These are phyloP conservation scores for Porites rus DNA, from an alignment of 92 coral and sea anemone species.

Conservation along the genomic window DNA sequence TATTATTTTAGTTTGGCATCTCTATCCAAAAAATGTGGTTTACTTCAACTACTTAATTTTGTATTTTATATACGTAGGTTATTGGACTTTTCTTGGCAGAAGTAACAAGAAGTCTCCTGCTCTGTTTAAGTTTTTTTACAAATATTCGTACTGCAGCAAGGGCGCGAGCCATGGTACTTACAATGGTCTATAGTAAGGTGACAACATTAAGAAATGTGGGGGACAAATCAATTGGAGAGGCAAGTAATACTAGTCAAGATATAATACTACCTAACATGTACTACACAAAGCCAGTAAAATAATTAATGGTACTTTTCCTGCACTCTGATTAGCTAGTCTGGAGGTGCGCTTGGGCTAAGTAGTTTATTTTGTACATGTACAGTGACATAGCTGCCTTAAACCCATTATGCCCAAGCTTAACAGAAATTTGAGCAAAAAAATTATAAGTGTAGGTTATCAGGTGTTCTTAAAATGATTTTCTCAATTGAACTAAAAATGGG, in stretches of 20 bases:
- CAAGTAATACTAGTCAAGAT: neutral
- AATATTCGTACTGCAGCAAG: conserved; percentile 90
- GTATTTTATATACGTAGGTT: conserved; percentile 54
- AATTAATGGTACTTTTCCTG: too few species aligned
- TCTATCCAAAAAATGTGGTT: neutral
- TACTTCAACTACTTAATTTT: neutral
- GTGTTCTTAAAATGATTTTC: too few species aligned
- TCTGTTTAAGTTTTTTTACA: conserved; percentile 82
- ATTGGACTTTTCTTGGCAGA: conserved; percentile 79
- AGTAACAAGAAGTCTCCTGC: conserved; percentile 70
- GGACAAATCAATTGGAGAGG: conserved; percentile 96
- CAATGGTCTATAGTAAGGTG: conserved; percentile 86
- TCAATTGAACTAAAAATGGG: too few species aligned
- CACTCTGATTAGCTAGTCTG: too few species aligned
- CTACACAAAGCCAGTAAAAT: too few species aligned
- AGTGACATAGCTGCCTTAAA: too few species aligned
- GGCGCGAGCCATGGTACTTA: conserved; percentile 81
- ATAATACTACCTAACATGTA: too few species aligned
- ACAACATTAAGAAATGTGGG: conserved; percentile 88
- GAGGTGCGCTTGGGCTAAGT: too few species aligned
- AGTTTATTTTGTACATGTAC: too few species aligned
- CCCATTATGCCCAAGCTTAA: too few species aligned
- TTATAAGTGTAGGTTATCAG: too few species aligned
- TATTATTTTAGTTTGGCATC: neutral
- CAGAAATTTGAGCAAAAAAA: too few species aligned